phyloP scores from a whole-genome alignment of 2,113 vertebrate species.

The Tamias sibiricus region DNA sequence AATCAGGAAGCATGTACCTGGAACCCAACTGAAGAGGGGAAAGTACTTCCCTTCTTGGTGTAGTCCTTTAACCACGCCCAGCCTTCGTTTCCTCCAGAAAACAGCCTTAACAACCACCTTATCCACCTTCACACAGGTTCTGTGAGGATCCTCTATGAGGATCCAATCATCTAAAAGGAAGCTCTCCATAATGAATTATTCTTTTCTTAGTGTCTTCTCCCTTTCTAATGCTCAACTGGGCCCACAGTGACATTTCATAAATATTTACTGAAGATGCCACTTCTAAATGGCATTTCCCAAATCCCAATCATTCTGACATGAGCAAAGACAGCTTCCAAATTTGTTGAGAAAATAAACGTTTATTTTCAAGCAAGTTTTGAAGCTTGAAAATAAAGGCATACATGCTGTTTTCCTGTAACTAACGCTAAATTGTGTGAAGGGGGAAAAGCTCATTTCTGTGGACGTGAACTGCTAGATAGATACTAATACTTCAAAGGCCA shows the following conservation, averaged over 20 bases:
- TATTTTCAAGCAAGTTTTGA: conserved; percentile 24
- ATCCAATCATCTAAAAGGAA: neutral
- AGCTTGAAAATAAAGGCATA: conserved; percentile 5
- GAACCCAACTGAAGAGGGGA: neutral
- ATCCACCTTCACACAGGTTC: neutral
- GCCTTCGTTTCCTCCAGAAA: neutral
- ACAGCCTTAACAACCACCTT: neutral
- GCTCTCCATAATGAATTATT: neutral
- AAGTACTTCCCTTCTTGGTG: neutral
- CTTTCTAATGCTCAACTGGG: neutral
- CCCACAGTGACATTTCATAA: neutral
- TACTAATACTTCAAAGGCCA: neutral
- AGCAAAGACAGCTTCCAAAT: neutral
- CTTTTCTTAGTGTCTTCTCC: neutral
- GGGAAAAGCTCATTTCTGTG: neutral
- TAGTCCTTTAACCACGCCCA: neutral
- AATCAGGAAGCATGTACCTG: neutral
- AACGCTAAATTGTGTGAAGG: neutral
- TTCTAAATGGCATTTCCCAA: conserved; percentile 2
- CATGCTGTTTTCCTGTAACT: neutral
- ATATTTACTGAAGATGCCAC: neutral
- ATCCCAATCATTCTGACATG: neutral
- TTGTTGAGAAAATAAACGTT: conserved; percentile 23
- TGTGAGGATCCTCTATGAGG: neutral
- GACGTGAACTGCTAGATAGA: neutral